Evolutionary conservation across 2,888 invertebrate species (phyloP).

Genomic region (Nematopogon swammerdamellus): DNA sequence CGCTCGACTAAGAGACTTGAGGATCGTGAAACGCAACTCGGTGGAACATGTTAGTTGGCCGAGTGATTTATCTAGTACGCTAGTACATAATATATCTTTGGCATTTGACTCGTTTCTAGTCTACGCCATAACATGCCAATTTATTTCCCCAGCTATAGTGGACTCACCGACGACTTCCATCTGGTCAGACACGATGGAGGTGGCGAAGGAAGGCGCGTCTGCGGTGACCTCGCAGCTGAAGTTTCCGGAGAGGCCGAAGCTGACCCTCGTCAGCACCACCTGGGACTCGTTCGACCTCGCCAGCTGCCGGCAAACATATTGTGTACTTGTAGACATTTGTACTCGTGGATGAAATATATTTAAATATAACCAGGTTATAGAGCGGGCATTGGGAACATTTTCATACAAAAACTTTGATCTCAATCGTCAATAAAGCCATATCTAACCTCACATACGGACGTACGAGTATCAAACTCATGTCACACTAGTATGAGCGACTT

Average conservation of each 20-base stretch:
- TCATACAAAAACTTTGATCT: neutral
- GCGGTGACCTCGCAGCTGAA: constrained; percentile 71
- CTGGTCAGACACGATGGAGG: constrained; percentile 59
- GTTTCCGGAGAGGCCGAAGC: constrained; percentile 65
- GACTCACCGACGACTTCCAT: constrained; percentile 73
- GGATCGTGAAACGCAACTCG: too few species aligned
- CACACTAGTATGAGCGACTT: too few species aligned
- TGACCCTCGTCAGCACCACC: constrained; percentile 64
- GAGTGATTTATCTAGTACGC: too few species aligned
- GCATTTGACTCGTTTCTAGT: too few species aligned
- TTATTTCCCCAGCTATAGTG: too few species aligned
- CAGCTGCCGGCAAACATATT: constrained; percentile 44
- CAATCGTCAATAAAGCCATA: neutral
- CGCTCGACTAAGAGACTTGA: too few species aligned
- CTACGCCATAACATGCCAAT: too few species aligned
- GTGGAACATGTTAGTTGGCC: too few species aligned
- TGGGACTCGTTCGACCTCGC: constrained; percentile 66
- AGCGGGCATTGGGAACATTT: neutral
- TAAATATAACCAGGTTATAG: too few species aligned
- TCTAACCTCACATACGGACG: too few species aligned
- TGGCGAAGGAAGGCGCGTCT: constrained; percentile 66
- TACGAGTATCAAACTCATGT: too few species aligned
- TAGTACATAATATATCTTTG: too few species aligned
- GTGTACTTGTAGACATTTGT: constrained; percentile 3
- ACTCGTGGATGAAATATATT: neutral